Conservation (phyloP, 2,888 invertebrate species). For the Microctonus brassicae region DNA sequence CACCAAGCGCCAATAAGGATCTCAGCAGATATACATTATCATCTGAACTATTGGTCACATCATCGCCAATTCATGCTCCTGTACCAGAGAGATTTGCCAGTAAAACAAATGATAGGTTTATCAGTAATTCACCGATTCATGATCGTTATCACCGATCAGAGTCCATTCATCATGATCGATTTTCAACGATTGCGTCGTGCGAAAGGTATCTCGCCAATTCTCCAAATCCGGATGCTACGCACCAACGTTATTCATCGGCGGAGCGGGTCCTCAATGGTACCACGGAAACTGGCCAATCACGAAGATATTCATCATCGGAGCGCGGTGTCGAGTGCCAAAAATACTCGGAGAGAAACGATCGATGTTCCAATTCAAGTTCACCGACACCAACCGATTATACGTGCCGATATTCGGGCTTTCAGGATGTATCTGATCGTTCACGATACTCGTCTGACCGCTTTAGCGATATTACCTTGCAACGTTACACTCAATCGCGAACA, state of each 20-base stretch:
- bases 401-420: slow-evolving; percentile 54
- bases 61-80: slow-evolving; percentile 64
- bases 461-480: slow-evolving; percentile 59
- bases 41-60: slow-evolving; percentile 59
- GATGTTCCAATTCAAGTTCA: slow-evolving; percentile 53
- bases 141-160: slow-evolving; percentile 55
- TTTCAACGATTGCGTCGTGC: slow-evolving; percentile 48
- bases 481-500: slow-evolving; percentile 57
- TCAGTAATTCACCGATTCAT: slow-evolving; percentile 53
- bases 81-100: slow-evolving; percentile 63
- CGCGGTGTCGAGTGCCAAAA: slow-evolving; percentile 60
- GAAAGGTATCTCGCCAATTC: slow-evolving; percentile 61
- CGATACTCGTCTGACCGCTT: slow-evolving; percentile 60
- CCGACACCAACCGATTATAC: slow-evolving; percentile 52
- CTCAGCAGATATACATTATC: slow-evolving; percentile 56
- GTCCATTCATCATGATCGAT: slow-evolving; percentile 56
- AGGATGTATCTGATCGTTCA: slow-evolving; percentile 54
- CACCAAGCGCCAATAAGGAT: slow-evolving; percentile 50
- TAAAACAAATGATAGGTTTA: slow-evolving; percentile 52
- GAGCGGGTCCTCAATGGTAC: slow-evolving; percentile 51
- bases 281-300: slow-evolving; percentile 32
- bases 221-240: slow-evolving; percentile 59
- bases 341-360: slow-evolving; percentile 54
- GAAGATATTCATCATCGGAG: slow-evolving; percentile 53
- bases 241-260: slow-evolving; percentile 62